Percentiles rank a stretch among this genome's conserved stretches.
phyloP scores from a whole-genome alignment of 2,113 vertebrate species.

The Abramis brama region DNA sequence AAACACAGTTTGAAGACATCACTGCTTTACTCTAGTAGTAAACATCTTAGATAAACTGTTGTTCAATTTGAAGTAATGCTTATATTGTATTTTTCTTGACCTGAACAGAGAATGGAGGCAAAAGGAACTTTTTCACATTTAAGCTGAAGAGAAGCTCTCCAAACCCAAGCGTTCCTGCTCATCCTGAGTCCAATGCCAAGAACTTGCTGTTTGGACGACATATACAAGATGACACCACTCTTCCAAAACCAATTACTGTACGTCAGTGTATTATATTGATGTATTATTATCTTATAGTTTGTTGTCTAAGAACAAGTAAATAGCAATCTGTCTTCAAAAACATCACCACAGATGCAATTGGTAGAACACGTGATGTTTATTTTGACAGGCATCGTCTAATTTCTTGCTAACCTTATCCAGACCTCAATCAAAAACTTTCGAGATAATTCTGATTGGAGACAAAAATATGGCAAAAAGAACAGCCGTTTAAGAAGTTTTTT shows the following conservation, averaged over 20 bases:
- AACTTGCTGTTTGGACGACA: conserved; percentile 84
- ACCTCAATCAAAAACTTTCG: background rate
- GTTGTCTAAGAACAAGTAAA: background rate
- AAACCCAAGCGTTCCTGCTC: conserved; percentile 63
- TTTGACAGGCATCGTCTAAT: background rate
- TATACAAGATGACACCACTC: conserved; percentile 75
- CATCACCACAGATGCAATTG: conserved; percentile 5
- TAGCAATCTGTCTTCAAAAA: background rate
- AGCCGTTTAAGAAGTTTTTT: background rate
- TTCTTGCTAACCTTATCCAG: conserved; percentile 13
- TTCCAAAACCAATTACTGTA: conserved; percentile 88
- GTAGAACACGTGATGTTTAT: conserved; percentile 1
- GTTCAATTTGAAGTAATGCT: background rate
- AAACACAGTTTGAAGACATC: background rate
- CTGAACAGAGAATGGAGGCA: conserved; percentile 75
- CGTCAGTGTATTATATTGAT: conserved; percentile 45
- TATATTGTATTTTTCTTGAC: background rate
- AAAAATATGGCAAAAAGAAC: background rate
- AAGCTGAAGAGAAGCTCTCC: conserved; percentile 73
- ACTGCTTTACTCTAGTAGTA: background rate
- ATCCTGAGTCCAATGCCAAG: conserved; percentile 70
- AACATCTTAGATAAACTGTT: background rate
- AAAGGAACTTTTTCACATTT: conserved; percentile 77
- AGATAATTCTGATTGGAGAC: background rate
- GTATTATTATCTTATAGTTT: background rate